Conservation (phyloP, 2,113 vertebrate species). For the Poecilia latipinna region DNA sequence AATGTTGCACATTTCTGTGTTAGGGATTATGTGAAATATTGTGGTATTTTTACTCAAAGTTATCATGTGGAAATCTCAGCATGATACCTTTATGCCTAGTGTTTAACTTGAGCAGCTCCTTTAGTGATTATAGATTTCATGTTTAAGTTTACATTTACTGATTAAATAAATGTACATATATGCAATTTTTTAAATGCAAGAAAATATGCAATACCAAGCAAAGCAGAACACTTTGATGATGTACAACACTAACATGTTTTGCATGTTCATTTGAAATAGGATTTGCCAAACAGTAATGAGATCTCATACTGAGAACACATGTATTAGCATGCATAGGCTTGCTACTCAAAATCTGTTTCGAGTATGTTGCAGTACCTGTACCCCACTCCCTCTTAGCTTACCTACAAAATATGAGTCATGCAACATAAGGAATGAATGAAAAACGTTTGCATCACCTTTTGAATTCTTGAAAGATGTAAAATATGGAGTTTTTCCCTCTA, state of each 20-base stretch:
- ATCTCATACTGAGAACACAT: neutral
- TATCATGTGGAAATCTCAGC: too few species aligned
- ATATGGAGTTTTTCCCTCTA: slow-evolving; percentile 46
- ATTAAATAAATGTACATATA: too few species aligned
- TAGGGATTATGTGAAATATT: too few species aligned
- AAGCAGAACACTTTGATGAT: neutral
- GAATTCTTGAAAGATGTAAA: slow-evolving; percentile 58
- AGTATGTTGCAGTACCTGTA: neutral
- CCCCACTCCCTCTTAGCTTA: neutral
- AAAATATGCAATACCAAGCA: neutral
- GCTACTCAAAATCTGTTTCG: neutral
- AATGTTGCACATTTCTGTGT: too few species aligned
- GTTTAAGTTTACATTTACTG: too few species aligned
- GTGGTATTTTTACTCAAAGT: too few species aligned
- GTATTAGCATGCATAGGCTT: slow-evolving; percentile 9
- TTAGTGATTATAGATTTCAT: too few species aligned
- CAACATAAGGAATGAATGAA: neutral
- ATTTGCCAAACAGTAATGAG: neutral
- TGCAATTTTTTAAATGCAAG: neutral
- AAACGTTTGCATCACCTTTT: slow-evolving; percentile 59
- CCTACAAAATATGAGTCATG: slow-evolving; percentile 7
- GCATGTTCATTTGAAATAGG: neutral
- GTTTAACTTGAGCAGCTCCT: neutral
- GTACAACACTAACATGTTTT: neutral
- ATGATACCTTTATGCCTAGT: too few species aligned